Base-by-base conservation (phyloP, 2,888 invertebrate genomes). In the Chaetogeoica ovagalla region DNA sequence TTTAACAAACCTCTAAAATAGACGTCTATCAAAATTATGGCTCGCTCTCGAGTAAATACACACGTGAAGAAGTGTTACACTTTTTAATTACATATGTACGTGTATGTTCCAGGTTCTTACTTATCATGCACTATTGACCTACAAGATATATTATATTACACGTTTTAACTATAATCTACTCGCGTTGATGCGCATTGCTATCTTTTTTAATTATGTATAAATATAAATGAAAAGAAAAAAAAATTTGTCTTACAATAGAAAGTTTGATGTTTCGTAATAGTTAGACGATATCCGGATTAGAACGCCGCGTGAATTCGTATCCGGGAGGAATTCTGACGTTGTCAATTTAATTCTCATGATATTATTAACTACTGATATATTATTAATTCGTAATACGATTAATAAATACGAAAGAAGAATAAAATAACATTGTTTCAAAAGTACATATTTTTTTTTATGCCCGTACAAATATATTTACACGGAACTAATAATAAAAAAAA, bases 181-280 rank as follows among this genome's bases (percentile, higher is more conserved):
- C 65, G 21, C 23, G 74, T 65, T 65, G 65, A 75, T 75, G 13
- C 1, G 13, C 65, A 65, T 30, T 63, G 6, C 37, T 52, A n/a
- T n/a, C 48, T 63, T 57, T 57, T 21, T 55, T 52, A 23, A n/a
- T n/a, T 73, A 48, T 73, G n/a, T 57, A 37, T 69, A 19, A 30
- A 63, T 65, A 63, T 65, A 65, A 55, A 74, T 30, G 30, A 52
- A 70, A 57, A 21, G 62, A 37, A 57, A 39, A 23, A 39, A 59
- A 60, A 13, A 39, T 39, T 65, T 74, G 30, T 30, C 30, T 65
- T 65, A 55, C 19, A n/a, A 23, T 65, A 75, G 74, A 75, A 75
- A 75, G 74, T 74, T 74, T 43, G 57, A 75, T 75, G 19, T 75
- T 75, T 75, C 57, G 19, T 75, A 75, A 75, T 75, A 57, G 65